Evolutionary conservation across 2,113 vertebrate genomes (phyloP).

Genomic region (Sigmodon hispidus): DNA sequence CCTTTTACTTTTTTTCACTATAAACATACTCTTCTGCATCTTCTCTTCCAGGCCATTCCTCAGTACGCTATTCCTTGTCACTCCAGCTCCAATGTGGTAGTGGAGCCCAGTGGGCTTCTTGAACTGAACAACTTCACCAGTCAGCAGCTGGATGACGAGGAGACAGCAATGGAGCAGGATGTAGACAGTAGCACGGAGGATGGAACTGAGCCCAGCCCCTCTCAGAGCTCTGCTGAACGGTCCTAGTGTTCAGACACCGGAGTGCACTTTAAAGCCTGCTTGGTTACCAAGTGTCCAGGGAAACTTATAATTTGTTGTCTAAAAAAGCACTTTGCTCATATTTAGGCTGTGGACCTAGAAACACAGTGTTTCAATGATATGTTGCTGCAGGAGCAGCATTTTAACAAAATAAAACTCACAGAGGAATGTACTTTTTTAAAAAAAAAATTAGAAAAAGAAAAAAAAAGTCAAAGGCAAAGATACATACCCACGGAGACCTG

Average conservation of each 20-base stretch:
- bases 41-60: slow-evolving; percentile 93
- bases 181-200: slow-evolving; percentile 97
- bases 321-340: slow-evolving; percentile 86
- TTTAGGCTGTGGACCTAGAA: slow-evolving; percentile 78
- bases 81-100: slow-evolving; percentile 98
- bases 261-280: slow-evolving; percentile 85
- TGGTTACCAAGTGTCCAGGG: slow-evolving; percentile 80
- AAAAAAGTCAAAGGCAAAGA: slow-evolving; percentile 31
- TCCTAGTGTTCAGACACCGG: slow-evolving; percentile 85
- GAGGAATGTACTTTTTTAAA: slow-evolving; percentile 80
- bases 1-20: slow-evolving; percentile 19
- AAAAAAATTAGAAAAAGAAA: not conserved
- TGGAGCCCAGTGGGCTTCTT: slow-evolving; percentile 98
- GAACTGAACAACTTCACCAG: slow-evolving; percentile 99
- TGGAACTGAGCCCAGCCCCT: slow-evolving; percentile 89
- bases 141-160: slow-evolving; percentile 95
- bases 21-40: slow-evolving; percentile 51
- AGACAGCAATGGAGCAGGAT: slow-evolving; percentile 93
- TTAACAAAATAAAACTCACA: slow-evolving; percentile 75
- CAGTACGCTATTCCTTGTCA: slow-evolving; percentile 98
- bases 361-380: slow-evolving; percentile 80
- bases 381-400: slow-evolving; percentile 79
- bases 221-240: slow-evolving; percentile 86
- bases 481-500: slow-evolving; percentile 70
- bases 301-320: slow-evolving; percentile 80